Evolutionary conservation across 2,888 invertebrate genomes (phyloP), one percentile per base, ranked within the genome.

Genomic region (Tetragnatha montana): DNA sequence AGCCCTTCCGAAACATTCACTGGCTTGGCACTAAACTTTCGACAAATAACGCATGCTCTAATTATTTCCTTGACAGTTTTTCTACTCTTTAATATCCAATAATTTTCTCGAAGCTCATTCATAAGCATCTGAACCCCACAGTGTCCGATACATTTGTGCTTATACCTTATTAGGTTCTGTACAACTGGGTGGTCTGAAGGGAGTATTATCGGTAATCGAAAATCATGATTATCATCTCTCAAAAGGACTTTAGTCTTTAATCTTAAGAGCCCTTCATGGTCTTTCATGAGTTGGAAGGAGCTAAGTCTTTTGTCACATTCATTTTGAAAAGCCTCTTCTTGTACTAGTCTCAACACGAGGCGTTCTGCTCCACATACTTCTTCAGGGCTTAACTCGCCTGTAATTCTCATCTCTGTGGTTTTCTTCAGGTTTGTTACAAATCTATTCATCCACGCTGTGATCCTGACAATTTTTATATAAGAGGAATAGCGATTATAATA

Each of bases 101-200:
- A 88, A 17, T 73, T 75, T 51, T 75, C 35, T 35, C 75, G 68
- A 0, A 88, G 47, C 1, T n/a, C 0, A 4, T 10, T 49, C 68
- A 88, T 60, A n/a, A 88, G 73, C 22, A 69, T 60, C n/a, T 60
- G 80, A 7, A 74, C 71, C 8, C 88, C 84, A 49, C 47, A 3
- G 73, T 88, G 83, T n/a, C 79, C 78, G 8, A 68, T 35, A 0
- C 71, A 10, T n/a, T 14, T 6, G 22, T 71, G 51, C 35, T 81
- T 73, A 12, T 70, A 73, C 10, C 68, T 70, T 14, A 82, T 76
- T 8, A 89, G 68, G n/a, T 1, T 47, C 47, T 80, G 68, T 6
- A 85, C 75, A 35, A 86, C 73, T 47, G 47, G 22, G 68, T 85
- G 85, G 21, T 81, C 8, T 4, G 22, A 75, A 3, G 70, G 81